These are phyloP conservation scores for Acleris emargana DNA, from an alignment of 2,888 invertebrate genomes.

Conservation along the genomic window DNA sequence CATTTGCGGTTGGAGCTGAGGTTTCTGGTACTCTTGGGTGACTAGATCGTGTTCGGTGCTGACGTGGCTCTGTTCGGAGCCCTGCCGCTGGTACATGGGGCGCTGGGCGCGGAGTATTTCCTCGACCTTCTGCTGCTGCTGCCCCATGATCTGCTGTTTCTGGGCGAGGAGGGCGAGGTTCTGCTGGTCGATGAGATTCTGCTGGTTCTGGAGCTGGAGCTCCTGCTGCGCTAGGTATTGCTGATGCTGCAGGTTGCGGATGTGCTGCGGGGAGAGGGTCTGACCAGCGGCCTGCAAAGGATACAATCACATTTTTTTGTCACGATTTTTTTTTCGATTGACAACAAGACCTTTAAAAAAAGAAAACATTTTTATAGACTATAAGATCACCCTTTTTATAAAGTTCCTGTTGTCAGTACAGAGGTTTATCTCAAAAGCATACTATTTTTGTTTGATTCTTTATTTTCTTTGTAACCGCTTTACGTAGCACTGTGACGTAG, in stretches of 20 bases:
- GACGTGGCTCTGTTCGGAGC: slow-evolving; percentile 76
- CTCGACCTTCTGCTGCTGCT: slow-evolving; percentile 79
- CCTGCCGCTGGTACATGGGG: slow-evolving; percentile 72
- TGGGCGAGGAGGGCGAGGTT: slow-evolving; percentile 78
- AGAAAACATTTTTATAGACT: no score
- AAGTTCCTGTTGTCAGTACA: no score
- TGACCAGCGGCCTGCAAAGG: slow-evolving; percentile 71
- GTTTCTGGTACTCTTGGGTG: slow-evolving; percentile 62
- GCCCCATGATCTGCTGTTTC: slow-evolving; percentile 79
- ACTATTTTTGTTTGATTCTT: no score
- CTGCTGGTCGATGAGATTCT: slow-evolving; percentile 83
- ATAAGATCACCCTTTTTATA: no score
- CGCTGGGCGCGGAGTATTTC: slow-evolving; percentile 69
- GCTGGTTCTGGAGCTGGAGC: slow-evolving; percentile 78
- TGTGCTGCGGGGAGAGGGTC: slow-evolving; percentile 74
- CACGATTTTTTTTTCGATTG: no score
- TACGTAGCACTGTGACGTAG: no score
- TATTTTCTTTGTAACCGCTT: no score
- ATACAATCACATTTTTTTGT: no score
- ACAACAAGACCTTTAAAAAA: no score
- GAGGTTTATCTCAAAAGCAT: no score
- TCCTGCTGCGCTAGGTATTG: slow-evolving; percentile 81
- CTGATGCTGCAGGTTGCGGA: slow-evolving; percentile 74
- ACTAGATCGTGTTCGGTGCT: slow-evolving; percentile 56
- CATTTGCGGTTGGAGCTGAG: slow-evolving; percentile 67